These are phyloP conservation scores for Lamproptera curius DNA, from an alignment of 2,888 invertebrate species.

Conservation along the genomic window DNA sequence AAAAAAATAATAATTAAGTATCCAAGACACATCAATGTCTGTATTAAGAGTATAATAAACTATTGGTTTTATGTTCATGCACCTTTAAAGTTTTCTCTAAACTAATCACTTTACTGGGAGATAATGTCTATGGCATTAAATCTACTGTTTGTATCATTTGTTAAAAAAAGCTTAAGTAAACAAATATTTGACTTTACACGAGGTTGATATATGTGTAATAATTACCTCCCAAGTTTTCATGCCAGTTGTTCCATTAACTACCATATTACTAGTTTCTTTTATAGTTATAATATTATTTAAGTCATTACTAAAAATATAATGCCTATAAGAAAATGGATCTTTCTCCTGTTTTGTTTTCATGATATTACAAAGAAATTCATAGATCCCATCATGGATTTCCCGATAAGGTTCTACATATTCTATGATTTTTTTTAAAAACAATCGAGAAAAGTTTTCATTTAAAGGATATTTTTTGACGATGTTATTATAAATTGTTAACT, in stretches of 20 bases:
- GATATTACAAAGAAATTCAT: slow-evolving; percentile 74
- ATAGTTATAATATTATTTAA: slow-evolving; percentile 71
- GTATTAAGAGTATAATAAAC: no score
- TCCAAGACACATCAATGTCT: no score
- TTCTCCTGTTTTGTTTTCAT: slow-evolving; percentile 51
- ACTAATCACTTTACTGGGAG: no score
- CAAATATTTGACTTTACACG: neutral
- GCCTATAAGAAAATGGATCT: slow-evolving; percentile 76
- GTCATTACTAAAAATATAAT: slow-evolving; percentile 74
- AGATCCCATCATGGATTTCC: slow-evolving; percentile 83
- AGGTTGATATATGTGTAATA: neutral
- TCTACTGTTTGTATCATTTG: no score
- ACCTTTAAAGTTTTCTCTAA: no score
- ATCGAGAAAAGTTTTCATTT: slow-evolving; percentile 78
- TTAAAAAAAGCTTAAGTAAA: slow-evolving; percentile 20
- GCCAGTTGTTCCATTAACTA: slow-evolving; percentile 88
- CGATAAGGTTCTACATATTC: slow-evolving; percentile 72
- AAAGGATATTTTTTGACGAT: slow-evolving; percentile 79
- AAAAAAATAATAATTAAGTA: no score
- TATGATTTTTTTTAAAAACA: slow-evolving; percentile 82
- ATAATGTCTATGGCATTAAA: no score
- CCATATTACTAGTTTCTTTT: slow-evolving; percentile 84
- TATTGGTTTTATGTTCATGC: no score
- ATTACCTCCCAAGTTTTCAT: slow-evolving; percentile 89
- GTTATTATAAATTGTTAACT: slow-evolving; percentile 75